Evolutionary conservation across 2,113 vertebrate genomes (phyloP).

Genomic region (Puffinus mauretanicus): DNA sequence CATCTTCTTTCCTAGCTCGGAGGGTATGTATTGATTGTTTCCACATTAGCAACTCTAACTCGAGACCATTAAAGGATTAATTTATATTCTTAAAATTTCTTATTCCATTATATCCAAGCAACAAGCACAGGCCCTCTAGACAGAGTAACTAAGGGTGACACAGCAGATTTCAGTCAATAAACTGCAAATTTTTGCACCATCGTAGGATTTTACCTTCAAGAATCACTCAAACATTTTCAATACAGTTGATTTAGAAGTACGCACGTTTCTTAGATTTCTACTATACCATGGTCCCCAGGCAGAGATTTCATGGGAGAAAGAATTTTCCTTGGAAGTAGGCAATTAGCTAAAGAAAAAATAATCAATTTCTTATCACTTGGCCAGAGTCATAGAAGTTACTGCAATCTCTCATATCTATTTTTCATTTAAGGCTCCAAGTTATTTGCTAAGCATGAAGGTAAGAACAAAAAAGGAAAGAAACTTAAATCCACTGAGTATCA

Average conservation of each 20-base stretch:
- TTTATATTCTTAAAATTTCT: not conserved
- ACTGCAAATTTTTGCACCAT: not conserved
- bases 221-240: not conserved
- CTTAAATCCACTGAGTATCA: not conserved
- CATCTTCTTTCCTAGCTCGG: not conserved
- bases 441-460: not conserved
- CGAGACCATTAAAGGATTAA: not conserved
- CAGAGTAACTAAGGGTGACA: not conserved
- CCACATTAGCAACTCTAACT: not conserved
- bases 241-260: not conserved
- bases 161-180: not conserved
- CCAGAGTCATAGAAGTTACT: not conserved
- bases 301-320: not conserved
- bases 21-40: not conserved
- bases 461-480: not conserved
- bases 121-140: not conserved
- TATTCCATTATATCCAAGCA: not conserved
- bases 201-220: not conserved
- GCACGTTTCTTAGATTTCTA: not conserved
- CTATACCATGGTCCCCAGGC: not conserved
- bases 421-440: slow-evolving; percentile 21
- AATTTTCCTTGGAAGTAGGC: slow-evolving; percentile 5
- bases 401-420: slow-evolving; percentile 1
- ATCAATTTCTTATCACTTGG: not conserved
- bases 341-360: slow-evolving; percentile 34